A percentile compares a stretch with the other conserved stretches of the same genome.
These are phyloP conservation scores for Panagrolaimus sp. DNA, from an alignment of 1,140 invertebrate genomes.

Conservation along the genomic window DNA sequence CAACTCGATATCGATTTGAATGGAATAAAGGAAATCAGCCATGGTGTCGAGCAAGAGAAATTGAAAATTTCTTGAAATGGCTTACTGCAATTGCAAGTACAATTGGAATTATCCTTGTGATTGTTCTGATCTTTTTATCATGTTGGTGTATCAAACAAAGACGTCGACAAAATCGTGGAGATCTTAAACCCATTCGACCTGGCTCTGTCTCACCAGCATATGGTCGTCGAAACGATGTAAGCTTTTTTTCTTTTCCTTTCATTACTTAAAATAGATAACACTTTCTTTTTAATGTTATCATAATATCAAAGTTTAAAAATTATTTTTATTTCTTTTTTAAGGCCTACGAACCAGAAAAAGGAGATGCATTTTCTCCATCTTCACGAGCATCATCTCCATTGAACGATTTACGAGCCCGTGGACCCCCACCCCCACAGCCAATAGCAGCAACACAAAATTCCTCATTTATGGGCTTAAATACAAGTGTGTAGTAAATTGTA, in stretches of 20 bases:
- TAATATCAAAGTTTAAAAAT: not conserved
- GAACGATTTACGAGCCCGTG: constrained; percentile 4
- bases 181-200: constrained; percentile 10
- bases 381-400: constrained; percentile 18
- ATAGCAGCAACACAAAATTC: constrained; percentile 14
- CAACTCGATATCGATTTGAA: constrained; percentile 55
- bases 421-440: not conserved
- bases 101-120: constrained; percentile 20
- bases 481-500: constrained; percentile 22
- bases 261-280: constrained; percentile 18
- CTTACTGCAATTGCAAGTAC: constrained; percentile 43
- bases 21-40: constrained; percentile 57
- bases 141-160: constrained; percentile 44
- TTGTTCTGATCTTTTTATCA: constrained; percentile 41
- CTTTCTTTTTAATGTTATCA: not conserved
- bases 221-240: constrained; percentile 10
- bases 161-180: constrained; percentile 16
- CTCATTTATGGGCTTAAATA: constrained; percentile 29
- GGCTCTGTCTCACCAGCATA: not conserved
- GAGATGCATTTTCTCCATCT: not conserved
- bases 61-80: constrained; percentile 58
- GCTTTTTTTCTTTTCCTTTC: not conserved
- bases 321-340: not conserved
- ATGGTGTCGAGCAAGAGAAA: constrained; percentile 57
- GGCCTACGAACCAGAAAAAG: not conserved